phyloP scores from a whole-genome alignment of 1,140 invertebrate genomes.

The Rhopalosiphum padi region DNA sequence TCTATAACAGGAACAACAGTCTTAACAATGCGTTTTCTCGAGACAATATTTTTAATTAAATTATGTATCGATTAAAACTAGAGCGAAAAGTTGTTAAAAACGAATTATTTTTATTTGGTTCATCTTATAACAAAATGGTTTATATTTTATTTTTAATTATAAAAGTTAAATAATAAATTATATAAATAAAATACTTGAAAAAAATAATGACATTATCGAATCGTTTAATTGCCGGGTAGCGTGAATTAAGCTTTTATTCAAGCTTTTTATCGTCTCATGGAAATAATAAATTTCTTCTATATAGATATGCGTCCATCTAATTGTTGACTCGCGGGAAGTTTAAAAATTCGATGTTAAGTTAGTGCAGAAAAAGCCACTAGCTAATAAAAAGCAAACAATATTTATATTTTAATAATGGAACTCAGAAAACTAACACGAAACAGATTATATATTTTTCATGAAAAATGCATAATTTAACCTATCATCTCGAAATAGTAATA shows the following conservation, averaged over 20 bases:
- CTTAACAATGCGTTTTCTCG: neutral
- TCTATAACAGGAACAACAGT: neutral
- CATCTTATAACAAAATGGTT: neutral
- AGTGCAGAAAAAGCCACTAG: neutral
- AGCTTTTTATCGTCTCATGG: neutral
- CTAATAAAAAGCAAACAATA: neutral
- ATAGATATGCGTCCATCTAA: neutral
- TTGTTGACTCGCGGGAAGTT: neutral
- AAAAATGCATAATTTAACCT: slow-evolving; percentile 10
- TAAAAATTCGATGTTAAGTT: neutral
- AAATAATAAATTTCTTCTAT: neutral
- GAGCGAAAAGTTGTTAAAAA: neutral
- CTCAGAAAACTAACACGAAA: neutral
- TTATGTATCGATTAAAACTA: neutral
- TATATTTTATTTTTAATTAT: neutral
- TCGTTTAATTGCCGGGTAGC: slow-evolving; percentile 4
- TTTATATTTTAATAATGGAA: neutral
- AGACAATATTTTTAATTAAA: slow-evolving; percentile 19
- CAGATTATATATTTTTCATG: neutral
- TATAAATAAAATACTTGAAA: neutral
- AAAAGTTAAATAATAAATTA: slow-evolving; percentile 34
- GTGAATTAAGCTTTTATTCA: neutral
- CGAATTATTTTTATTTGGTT: neutral
- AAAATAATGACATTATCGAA: slow-evolving; percentile 17
- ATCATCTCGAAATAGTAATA: neutral